Base-by-base conservation (phyloP, 2,888 invertebrate species). In the Scaeva pyrastri region DNA sequence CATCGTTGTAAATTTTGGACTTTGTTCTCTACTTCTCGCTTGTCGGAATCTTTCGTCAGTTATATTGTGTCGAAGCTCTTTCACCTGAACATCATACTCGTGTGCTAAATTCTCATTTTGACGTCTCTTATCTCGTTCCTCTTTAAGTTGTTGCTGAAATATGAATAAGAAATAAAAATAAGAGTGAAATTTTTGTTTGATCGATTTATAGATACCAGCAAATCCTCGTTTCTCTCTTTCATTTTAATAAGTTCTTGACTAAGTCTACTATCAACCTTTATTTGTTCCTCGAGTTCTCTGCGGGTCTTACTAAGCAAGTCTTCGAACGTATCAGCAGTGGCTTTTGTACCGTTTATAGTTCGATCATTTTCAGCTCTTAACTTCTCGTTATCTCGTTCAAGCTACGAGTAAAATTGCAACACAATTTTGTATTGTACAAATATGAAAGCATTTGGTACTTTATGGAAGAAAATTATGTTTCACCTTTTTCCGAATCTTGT, bases 231-330 rank as follows among this genome's bases (percentile, higher is more conserved):
- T 39, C 89, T 88, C 36, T 89, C 86, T 31, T 89, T 89, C 71
- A 93, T 81, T 36, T 90, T 89, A 16, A 90, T 81, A 52, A 92
- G 88, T 80, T 93, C 92, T 70, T 89, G 89, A 77, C 90, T 90
- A 11, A 91, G 84, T 74, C 89, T 89, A 10, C 90, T 88, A 12
- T 90, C 90, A 31, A 88, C 89, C 60, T 89, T 89, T 12, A 91
- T 89, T 88, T 92, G 90, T 19, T 90, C 90, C 56, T 92, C 94
- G n/a, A 94, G 93, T 88, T 95, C 95, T 71, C 94, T 93, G 39
- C 95, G 93, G 11, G 94, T 93, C 73, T 94, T 93, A 48, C 93
- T 93, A 52, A 95, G 89, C 14, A 95, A 90, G 62, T 93, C 93
- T 88, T 95, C 94, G 71, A 95, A 90, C n/a, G 94, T 93, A 73